A percentile compares a stretch with the other conserved stretches of the same genome.
phyloP scores from a whole-genome alignment of 2,113 vertebrate species.

The Cervus canadensis region DNA sequence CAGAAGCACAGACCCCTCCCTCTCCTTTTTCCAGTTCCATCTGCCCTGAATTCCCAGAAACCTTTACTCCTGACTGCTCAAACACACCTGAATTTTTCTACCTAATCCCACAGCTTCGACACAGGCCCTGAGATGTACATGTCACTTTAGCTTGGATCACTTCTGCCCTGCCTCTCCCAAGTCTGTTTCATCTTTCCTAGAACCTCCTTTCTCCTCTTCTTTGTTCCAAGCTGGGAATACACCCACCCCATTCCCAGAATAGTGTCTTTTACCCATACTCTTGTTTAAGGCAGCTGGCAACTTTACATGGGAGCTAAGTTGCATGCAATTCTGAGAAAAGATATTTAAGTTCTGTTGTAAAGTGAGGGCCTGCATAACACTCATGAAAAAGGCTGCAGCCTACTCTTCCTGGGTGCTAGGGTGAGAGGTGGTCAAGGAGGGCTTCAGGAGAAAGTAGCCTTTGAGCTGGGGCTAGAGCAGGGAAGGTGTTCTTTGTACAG shows the following conservation, averaged over 20 bases:
- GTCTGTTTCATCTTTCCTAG: not conserved
- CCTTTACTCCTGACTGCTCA: not conserved
- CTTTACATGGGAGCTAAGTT: not conserved
- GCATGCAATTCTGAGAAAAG: not conserved
- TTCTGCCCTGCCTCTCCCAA: not conserved
- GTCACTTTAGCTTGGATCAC: not conserved
- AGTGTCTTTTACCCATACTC: not conserved
- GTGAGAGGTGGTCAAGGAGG: not conserved
- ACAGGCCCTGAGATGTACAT: not conserved
- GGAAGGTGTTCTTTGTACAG: not conserved
- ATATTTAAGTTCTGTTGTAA: not conserved
- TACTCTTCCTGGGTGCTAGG: not conserved
- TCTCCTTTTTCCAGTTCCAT: not conserved
- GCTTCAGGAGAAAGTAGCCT: not conserved
- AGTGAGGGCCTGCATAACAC: not conserved
- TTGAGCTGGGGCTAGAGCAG: not conserved
- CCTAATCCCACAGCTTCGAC: not conserved
- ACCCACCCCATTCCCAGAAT: conserved; percentile 6
- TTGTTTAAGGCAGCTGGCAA: not conserved
- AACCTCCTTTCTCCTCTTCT: not conserved
- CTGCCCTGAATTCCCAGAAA: not conserved
- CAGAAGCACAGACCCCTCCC: not conserved
- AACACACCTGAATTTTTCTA: not conserved
- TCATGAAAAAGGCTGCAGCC: not conserved
- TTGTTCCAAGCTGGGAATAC: not conserved